Evolutionary conservation across 2,113 vertebrate genomes (phyloP).

Genomic region (Hyperoodon ampullatus): DNA sequence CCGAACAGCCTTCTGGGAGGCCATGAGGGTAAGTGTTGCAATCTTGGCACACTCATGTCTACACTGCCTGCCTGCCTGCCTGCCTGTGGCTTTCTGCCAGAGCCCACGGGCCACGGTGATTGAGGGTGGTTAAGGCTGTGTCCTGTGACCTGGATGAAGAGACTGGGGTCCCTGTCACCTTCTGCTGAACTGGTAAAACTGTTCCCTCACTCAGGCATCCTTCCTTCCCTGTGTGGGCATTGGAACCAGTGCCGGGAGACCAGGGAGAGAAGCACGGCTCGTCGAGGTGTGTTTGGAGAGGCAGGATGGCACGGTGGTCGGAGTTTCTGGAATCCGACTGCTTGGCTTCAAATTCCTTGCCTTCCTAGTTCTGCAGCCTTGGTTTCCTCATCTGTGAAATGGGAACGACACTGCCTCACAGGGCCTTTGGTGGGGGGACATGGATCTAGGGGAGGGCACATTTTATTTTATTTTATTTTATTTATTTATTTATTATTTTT

Average conservation of each 20-base stretch:
- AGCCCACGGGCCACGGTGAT: background rate
- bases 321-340: background rate
- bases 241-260: rapidly evolving
- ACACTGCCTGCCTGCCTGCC: background rate
- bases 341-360: background rate
- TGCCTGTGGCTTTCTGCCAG: background rate
- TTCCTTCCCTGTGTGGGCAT: rapidly evolving
- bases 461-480: background rate
- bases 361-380: background rate
- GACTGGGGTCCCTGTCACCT: too few relatives aligned
- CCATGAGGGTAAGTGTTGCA: background rate
- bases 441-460: background rate
- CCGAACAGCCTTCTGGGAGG: background rate
- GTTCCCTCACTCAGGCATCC: background rate
- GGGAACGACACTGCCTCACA: background rate
- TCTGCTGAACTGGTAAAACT: background rate
- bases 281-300: background rate
- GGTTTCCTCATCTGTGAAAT: background rate
- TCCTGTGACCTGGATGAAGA: background rate
- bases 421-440: background rate
- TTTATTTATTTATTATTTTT: too few relatives aligned
- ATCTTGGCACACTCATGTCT: background rate
- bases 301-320: rapidly evolving
- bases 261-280: rapidly evolving
- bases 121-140: background rate